Evolutionary conservation across 1,140 invertebrate species (phyloP), one percentile per base, ranked within the genome.

Genomic region (Procambarus virginalis): DNA sequence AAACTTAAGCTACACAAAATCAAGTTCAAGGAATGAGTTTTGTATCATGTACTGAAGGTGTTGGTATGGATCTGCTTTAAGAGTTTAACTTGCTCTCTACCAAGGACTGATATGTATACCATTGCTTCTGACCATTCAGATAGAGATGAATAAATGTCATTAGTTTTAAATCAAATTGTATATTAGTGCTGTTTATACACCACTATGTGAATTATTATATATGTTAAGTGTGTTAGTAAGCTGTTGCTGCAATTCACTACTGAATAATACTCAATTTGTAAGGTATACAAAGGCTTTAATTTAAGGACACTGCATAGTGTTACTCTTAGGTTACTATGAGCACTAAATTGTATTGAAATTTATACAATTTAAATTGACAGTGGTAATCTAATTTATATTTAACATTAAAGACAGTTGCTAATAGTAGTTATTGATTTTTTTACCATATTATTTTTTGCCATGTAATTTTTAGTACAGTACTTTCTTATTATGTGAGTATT

Each of bases 1-100:
- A 99, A 99, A 94, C 95, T 99, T 68, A 99, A 99, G 94, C 94
- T 99, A 58, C 97, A 99, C 94, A 99, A 99, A 95, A 98, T 99
- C 92, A 99, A 99, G 92, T 92, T 95, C 70, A 92, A 93, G 77
- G 68, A 73, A n/a, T 73, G 68, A 73, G 10, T 22, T 34, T 34
- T 9, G 34, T 22, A 4, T 4, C 6, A 20, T 73, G 20, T 73
- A 34, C 5, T 17, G 12, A 68, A 73, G 68, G 5, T 8, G 68
- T 20, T 6, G 34, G 20, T 73, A 34, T 73, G n/a, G 20, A 73
- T 73, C 68, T 73, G 22, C 22, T 34, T 4, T 55, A 34, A 3
- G 5, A 22, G 5, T 34, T 73, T 8, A 34, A 22, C 68, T 34
- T 34, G 68, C n/a, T 73, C 22, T 22, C 20, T 34, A 6, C 5